A percentile compares a stretch with the other conserved stretches of the same genome.
These are phyloP conservation scores for Pangasius larnaudii DNA, from an alignment of 2,797 vertebrate genomes.

Conservation along the genomic window DNA sequence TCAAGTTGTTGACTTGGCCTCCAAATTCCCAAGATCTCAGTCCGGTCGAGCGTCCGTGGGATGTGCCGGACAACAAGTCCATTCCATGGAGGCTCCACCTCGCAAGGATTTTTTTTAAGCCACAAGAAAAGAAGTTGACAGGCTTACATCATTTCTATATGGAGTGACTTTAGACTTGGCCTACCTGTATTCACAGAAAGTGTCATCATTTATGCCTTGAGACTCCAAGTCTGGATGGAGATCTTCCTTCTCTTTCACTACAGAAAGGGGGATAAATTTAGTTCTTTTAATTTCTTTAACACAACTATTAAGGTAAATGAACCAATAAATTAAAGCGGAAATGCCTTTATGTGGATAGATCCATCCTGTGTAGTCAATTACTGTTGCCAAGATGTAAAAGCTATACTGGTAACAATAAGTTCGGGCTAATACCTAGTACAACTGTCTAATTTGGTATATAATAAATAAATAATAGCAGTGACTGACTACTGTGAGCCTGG, in stretches of 20 bases:
- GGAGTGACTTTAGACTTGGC: conserved; percentile 48
- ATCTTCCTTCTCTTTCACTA: conserved; percentile 99
- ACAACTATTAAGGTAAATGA: conserved; percentile 39
- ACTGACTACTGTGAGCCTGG: not conserved
- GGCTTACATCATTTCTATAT: conserved; percentile 19
- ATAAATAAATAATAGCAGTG: not conserved
- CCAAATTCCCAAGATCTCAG: too few relatives aligned
- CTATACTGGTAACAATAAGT: not conserved
- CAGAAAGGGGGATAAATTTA: conserved; percentile 56
- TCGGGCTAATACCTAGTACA: not conserved
- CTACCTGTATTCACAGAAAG: conserved; percentile 98
- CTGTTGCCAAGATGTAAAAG: not conserved
- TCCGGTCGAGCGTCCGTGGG: too few relatives aligned
- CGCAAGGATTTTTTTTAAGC: too few relatives aligned
- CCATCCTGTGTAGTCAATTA: conserved; percentile 18
- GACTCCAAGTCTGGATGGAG: conserved; percentile 94
- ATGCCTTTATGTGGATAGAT: conserved; percentile 19
- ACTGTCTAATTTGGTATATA: not conserved
- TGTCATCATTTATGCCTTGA: conserved; percentile 95
- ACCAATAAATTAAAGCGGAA: conserved; percentile 39
- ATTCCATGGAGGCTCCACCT: too few relatives aligned
- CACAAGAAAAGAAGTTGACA: not conserved
- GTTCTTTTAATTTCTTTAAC: conserved; percentile 28
- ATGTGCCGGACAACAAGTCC: too few relatives aligned
- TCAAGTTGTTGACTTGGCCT: too few relatives aligned